Evolutionary conservation across 2,888 invertebrate genomes (phyloP).

Genomic region (Osmoderma eremita): DNA sequence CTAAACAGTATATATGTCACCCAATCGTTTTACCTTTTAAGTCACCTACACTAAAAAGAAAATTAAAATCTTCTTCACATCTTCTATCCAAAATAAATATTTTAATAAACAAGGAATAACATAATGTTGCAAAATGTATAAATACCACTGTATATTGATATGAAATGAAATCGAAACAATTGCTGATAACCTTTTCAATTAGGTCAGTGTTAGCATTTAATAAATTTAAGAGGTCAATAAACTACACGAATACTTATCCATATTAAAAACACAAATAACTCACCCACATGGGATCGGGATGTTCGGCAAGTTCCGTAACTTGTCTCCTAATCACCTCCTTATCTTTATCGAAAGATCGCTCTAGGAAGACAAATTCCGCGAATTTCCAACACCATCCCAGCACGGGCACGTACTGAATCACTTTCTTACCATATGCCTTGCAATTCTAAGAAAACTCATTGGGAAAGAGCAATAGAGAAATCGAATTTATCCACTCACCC

Average conservation of each 20-base stretch:
- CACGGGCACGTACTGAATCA: conserved; percentile 88
- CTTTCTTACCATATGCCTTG: conserved; percentile 95
- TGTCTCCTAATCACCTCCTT: conserved; percentile 82
- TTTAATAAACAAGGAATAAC: neutral
- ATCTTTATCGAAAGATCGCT: conserved; percentile 92
- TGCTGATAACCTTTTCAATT: conserved; percentile 17
- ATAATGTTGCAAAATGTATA: neutral
- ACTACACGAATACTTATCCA: too few relatives aligned
- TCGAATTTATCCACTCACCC: conserved; percentile 69
- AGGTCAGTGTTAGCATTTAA: neutral
- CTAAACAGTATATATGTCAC: too few relatives aligned
- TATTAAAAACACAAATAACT: conserved; percentile 55
- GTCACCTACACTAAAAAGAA: too few relatives aligned
- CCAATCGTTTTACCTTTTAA: too few relatives aligned
- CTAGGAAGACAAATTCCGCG: conserved; percentile 93
- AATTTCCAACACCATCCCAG: conserved; percentile 98
- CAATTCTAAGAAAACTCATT: conserved; percentile 73
- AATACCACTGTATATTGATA: neutral
- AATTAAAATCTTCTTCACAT: too few relatives aligned
- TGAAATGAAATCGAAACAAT: neutral
- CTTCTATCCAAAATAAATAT: too few relatives aligned
- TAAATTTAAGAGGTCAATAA: conserved; percentile 9
- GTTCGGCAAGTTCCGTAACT: conserved; percentile 83
- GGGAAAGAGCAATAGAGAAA: neutral
- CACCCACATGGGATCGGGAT: conserved; percentile 92